Conservation (phyloP, 2,113 vertebrate genomes). For the Tonatia bakeri region DNA sequence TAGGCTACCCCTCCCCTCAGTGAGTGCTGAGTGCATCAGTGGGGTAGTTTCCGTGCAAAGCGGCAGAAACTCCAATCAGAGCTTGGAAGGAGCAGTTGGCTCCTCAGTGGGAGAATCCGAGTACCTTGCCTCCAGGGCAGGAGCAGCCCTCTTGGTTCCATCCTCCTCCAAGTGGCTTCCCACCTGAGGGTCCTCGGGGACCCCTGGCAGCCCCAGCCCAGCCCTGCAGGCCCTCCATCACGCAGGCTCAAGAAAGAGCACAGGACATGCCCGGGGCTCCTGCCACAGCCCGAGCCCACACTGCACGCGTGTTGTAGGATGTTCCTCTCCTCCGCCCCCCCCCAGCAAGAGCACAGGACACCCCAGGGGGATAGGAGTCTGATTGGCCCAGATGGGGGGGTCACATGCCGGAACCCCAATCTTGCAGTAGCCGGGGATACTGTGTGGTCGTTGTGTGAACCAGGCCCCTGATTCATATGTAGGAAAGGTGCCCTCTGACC, state of each 20-base stretch:
- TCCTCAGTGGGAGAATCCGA: background rate
- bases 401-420: background rate
- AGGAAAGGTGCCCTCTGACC: no score
- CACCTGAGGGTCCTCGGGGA: background rate
- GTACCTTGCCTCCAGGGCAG: background rate
- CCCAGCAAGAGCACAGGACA: background rate
- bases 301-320: no score
- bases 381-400: background rate
- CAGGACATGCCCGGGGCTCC: background rate
- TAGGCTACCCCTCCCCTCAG: no score
- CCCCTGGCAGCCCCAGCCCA: background rate
- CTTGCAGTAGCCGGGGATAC: rapidly evolving
- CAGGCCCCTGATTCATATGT: rapidly evolving
- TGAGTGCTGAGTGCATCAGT: no score
- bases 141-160: no score
- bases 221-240: background rate
- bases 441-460: background rate
- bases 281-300: rapidly evolving
- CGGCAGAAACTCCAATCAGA: no score
- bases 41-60: no score
- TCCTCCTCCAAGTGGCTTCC: background rate
- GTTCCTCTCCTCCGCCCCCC: no score
- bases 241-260: background rate
- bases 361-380: rapidly evolving
- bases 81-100: no score